Conservation (phyloP, 2,113 vertebrate genomes). For the Ptychochromis oligacanthus region DNA sequence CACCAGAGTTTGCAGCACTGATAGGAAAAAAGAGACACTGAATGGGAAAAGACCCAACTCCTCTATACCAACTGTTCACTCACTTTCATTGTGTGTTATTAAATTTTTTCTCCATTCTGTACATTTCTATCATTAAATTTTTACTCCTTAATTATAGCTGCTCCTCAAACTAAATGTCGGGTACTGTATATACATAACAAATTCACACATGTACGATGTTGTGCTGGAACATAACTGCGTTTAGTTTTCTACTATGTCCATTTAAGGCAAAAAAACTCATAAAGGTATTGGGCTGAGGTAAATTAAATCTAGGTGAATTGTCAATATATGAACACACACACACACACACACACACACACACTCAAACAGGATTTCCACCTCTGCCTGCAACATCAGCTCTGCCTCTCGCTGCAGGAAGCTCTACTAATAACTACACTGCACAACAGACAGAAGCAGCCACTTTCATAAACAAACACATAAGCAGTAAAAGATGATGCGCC, state of each 20-base stretch:
- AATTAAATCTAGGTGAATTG: background rate
- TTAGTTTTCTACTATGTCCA: background rate
- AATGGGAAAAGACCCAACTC: conserved; percentile 11
- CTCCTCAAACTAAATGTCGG: background rate
- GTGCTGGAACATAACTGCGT: background rate
- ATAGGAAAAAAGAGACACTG: background rate
- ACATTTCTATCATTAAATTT: background rate
- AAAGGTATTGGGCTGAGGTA: background rate
- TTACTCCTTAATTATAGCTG: background rate
- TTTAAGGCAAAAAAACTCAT: background rate
- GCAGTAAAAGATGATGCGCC: background rate
- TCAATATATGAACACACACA: background rate
- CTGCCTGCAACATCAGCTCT: background rate
- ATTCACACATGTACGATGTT: background rate
- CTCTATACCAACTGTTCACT: conserved; percentile 20
- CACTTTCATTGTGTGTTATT: background rate
- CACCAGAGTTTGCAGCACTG: background rate
- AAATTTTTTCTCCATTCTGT: background rate
- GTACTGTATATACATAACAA: background rate
- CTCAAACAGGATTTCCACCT: background rate
- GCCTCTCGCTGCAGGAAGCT: background rate
- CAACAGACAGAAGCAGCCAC: background rate
- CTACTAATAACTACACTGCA: background rate
- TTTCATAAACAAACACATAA: background rate
- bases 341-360: background rate